phyloP scores from a whole-genome alignment of 1,140 invertebrate species.

The Drosophila eugracilis region DNA sequence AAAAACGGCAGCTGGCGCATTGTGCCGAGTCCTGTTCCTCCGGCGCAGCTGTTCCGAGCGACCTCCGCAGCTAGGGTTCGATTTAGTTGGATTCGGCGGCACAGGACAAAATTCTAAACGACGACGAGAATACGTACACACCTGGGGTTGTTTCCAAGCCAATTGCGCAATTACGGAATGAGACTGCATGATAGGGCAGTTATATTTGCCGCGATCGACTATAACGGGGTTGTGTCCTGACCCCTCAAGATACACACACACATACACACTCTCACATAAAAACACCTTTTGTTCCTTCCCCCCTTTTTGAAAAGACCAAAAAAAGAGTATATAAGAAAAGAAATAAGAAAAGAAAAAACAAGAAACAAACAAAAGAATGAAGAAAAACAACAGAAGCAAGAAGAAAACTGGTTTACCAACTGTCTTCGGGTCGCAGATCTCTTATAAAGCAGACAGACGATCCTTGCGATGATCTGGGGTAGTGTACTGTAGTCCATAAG shows the following conservation, averaged over 20 bases:
- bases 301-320: slow-evolving; percentile 8
- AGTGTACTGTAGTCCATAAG: slow-evolving; percentile 43
- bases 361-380: slow-evolving; percentile 52
- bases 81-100: slow-evolving; percentile 46
- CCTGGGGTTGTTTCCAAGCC: slow-evolving; percentile 65
- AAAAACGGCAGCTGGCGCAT: slow-evolving; percentile 69
- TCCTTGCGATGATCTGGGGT: slow-evolving; percentile 15
- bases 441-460: slow-evolving; percentile 19
- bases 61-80: slow-evolving; percentile 22
- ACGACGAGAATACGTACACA: not conserved
- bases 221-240: slow-evolving; percentile 72
- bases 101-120: slow-evolving; percentile 63
- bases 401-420: slow-evolving; percentile 77
- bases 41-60: slow-evolving; percentile 67
- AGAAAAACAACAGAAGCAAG: slow-evolving; percentile 38
- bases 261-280: slow-evolving; percentile 30
- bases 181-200: slow-evolving; percentile 47
- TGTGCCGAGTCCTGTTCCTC: slow-evolving; percentile 58
- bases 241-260: slow-evolving; percentile 28
- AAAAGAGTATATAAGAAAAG: slow-evolving; percentile 24
- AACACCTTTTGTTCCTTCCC: slow-evolving; percentile 61
- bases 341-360: slow-evolving; percentile 25
- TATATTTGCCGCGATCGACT: slow-evolving; percentile 54
- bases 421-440: slow-evolving; percentile 35
- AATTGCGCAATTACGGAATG: slow-evolving; percentile 74